Base-by-base conservation (phyloP, 1,140 invertebrate genomes). In the Diplogasteroides magnus region DNA sequence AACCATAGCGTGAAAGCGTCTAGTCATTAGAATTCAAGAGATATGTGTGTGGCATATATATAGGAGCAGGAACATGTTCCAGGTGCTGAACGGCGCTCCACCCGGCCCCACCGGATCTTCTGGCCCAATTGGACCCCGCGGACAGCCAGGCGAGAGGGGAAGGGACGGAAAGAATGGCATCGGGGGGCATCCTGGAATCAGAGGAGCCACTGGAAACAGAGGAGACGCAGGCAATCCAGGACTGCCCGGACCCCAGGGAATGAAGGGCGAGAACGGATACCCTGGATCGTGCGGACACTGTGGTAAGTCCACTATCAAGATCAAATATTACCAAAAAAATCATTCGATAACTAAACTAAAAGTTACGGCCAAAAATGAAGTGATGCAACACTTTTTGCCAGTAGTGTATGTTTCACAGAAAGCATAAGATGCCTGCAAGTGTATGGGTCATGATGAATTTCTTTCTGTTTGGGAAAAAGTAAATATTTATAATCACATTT, bases 161-260 rank as follows among this genome's bases (percentile, higher is more conserved):
- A 25, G 32, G 66, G 62, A 68, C 37, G 64, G 64, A 66, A 66
- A 66, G 37, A 27, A 27, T 26, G 64, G 64, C 48, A 66, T 66
- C 15, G 64, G 31, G 23, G 68, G 73, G 15, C 55, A 74, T 26
- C 31, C 27, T 25, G 73, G 69, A 31, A 61, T 74, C 26, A 32
- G 73, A 37, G 73, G 73, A 73, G 59, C 64, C 0, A 66, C 64
- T 31, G 73, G 73, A 64, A 27, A 60, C 14, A 56, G 73, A 25
- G 73, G 73, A 73, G 70, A 67, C 27, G 69, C 73, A 25, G 73
- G 73, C 55, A 74, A 74, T 55, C 65, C 73, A 13, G 73, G 73
- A 14, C 66, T 74, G 2, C 73, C 73, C 23, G 73, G 73, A 19
- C 73, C 73, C 28, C 73, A 71, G 23, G 73, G 73, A 66, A 37